Percentiles rank a stretch among this genome's conserved stretches.
phyloP scores from a whole-genome alignment of 1,140 invertebrate genomes.

The Teleogryllus occipitalis region DNA sequence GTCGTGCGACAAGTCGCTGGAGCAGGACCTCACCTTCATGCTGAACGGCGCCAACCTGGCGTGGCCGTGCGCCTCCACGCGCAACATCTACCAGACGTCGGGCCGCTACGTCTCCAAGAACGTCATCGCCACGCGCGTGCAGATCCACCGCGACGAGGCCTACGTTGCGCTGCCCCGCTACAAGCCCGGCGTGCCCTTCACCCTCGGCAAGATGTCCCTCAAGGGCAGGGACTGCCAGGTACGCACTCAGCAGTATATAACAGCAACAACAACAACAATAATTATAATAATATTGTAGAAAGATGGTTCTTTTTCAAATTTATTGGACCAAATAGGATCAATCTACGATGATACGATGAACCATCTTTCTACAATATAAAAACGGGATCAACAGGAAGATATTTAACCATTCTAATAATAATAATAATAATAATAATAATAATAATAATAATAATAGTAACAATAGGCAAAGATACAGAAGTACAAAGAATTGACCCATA shows the following conservation, averaged over 20 bases:
- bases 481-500: no score
- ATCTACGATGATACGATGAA: no score
- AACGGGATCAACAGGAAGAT: no score
- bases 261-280: no score
- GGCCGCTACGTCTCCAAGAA: constrained; percentile 48
- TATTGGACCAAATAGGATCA: no score
- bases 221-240: constrained; percentile 35
- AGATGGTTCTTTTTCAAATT: no score
- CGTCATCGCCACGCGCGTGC: constrained; percentile 46
- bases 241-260: neutral
- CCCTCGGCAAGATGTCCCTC: constrained; percentile 41
- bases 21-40: constrained; percentile 28
- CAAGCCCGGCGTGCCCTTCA: constrained; percentile 44
- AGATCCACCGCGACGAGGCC: constrained; percentile 44
- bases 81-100: constrained; percentile 41
- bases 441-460: no score
- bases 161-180: constrained; percentile 44
- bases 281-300: no score
- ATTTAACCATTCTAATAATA: no score
- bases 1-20: constrained; percentile 27
- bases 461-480: no score
- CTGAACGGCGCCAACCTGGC: constrained; percentile 28
- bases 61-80: constrained; percentile 45
- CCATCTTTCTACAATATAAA: no score
- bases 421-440: no score